phyloP scores from a whole-genome alignment of 2,888 invertebrate genomes.

The Melipona bicolor region DNA sequence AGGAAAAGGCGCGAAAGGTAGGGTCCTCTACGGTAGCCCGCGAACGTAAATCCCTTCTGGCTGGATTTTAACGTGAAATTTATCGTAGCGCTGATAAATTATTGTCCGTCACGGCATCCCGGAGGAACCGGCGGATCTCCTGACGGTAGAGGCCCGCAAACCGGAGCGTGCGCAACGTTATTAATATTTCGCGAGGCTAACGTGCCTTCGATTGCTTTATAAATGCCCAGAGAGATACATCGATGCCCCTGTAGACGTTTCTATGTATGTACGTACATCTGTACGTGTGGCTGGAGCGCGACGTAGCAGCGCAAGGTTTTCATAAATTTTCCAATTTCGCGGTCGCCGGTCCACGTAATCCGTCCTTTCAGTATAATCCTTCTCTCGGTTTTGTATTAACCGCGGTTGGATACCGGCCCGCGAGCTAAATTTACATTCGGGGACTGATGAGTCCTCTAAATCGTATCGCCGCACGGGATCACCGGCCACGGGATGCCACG shows the following conservation, averaged over 20 bases:
- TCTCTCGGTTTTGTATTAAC: conserved; percentile 54
- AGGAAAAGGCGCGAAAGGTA: conserved; percentile 46
- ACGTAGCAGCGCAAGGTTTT: conserved; percentile 33
- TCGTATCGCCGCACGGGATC: conserved; percentile 36
- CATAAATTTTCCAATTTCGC: conserved; percentile 62
- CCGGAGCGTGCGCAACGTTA: conserved; percentile 64
- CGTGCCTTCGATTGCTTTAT: conserved; percentile 63
- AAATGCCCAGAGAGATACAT: conserved; percentile 42
- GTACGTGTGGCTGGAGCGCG: neutral
- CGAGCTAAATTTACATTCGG: conserved; percentile 51
- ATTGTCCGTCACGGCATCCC: conserved; percentile 74
- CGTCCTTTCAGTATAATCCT: conserved; percentile 56
- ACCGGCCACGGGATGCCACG: neutral
- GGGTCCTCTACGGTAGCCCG: conserved; percentile 66
- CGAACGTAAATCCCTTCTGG: conserved; percentile 79
- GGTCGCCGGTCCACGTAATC: conserved; percentile 42
- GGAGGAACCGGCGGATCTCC: conserved; percentile 52
- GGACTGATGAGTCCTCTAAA: conserved; percentile 52
- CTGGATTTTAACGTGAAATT: conserved; percentile 81
- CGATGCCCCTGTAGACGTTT: neutral
- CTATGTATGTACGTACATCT: neutral
- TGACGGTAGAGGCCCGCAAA: conserved; percentile 52
- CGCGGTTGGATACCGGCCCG: conserved; percentile 35
- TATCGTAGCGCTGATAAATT: conserved; percentile 77
- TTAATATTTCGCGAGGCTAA: conserved; percentile 72